A percentile compares a stretch with the other conserved stretches of the same genome.
phyloP scores from a whole-genome alignment of 2,888 invertebrate species.

The Ochropleura plecta region DNA sequence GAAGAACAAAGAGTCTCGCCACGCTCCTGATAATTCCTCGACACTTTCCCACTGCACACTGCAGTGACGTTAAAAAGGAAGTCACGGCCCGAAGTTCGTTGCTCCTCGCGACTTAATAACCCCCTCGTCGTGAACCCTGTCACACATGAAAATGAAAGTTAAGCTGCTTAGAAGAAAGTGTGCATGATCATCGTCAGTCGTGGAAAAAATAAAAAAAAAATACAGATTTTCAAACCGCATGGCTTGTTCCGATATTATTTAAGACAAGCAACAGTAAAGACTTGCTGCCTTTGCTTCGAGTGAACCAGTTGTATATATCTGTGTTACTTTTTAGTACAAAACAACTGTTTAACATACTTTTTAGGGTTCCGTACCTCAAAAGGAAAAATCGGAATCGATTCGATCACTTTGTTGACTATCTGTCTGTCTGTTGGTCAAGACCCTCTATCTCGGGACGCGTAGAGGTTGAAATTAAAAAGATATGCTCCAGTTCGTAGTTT shows the following conservation, averaged over 20 bases:
- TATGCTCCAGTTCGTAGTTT: too few relatives aligned
- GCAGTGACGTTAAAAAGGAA: constrained; percentile 85
- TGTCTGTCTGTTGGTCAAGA: too few relatives aligned
- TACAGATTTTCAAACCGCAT: constrained; percentile 72
- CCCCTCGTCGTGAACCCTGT: constrained; percentile 64
- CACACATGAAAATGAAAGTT: constrained; percentile 82
- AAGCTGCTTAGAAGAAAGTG: constrained; percentile 72
- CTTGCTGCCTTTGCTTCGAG: constrained; percentile 3
- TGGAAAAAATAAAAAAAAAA: constrained; percentile 59
- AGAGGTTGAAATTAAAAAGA: too few relatives aligned
- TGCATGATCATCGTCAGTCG: constrained; percentile 57
- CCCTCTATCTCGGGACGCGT: too few relatives aligned
- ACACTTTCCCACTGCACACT: constrained; percentile 83
- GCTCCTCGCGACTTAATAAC: constrained; percentile 73
- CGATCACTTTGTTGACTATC: too few relatives aligned
- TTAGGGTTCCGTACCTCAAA: too few relatives aligned
- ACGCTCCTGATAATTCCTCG: constrained; percentile 85
- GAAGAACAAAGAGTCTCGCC: constrained; percentile 83
- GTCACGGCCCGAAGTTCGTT: constrained; percentile 86
- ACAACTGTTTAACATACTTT: constrained; percentile 17
- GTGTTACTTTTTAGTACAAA: constrained; percentile 8
- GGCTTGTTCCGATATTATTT: constrained; percentile 42
- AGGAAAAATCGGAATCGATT: too few relatives aligned
- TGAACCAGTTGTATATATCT: constrained; percentile 22
- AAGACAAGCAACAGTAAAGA: constrained; percentile 2